These are phyloP conservation scores for Wasmannia auropunctata DNA, from an alignment of 1,140 invertebrate genomes.

Conservation along the genomic window DNA sequence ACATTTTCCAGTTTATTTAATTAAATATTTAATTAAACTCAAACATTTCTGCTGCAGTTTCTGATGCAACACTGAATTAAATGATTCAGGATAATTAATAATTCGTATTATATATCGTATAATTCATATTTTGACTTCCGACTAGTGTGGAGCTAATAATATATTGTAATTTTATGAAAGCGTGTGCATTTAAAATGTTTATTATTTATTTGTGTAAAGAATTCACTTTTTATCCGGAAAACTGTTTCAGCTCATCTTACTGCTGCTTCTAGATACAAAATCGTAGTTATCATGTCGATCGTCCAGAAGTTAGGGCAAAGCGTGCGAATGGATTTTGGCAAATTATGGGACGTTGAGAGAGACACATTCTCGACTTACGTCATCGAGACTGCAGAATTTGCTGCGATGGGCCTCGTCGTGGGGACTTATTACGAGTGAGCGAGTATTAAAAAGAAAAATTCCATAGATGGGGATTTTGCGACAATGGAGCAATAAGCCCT, in stretches of 20 bases:
- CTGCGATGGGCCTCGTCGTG: slow-evolving; percentile 86
- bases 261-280: slow-evolving; percentile 86
- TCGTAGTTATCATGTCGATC: slow-evolving; percentile 86
- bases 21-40: too few relatives aligned
- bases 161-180: background rate
- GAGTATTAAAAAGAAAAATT: background rate
- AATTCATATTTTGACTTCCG: slow-evolving; percentile 1
- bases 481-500: background rate
- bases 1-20: too few relatives aligned
- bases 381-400: slow-evolving; percentile 86
- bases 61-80: too few relatives aligned
- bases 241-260: background rate
- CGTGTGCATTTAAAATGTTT: background rate
- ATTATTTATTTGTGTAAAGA: background rate
- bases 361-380: slow-evolving; percentile 86
- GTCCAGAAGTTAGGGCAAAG: slow-evolving; percentile 87
- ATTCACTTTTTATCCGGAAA: background rate
- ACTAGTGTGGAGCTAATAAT: background rate
- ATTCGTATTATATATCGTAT: too few relatives aligned
- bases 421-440: slow-evolving; percentile 87
- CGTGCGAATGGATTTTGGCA: slow-evolving; percentile 84
- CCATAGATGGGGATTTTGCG: background rate
- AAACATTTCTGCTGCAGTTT: too few relatives aligned
- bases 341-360: slow-evolving; percentile 87
- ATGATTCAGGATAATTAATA: background rate